Evolutionary conservation across 2,113 vertebrate species (phyloP).

Genomic region (Hippocampus mohnikei): DNA sequence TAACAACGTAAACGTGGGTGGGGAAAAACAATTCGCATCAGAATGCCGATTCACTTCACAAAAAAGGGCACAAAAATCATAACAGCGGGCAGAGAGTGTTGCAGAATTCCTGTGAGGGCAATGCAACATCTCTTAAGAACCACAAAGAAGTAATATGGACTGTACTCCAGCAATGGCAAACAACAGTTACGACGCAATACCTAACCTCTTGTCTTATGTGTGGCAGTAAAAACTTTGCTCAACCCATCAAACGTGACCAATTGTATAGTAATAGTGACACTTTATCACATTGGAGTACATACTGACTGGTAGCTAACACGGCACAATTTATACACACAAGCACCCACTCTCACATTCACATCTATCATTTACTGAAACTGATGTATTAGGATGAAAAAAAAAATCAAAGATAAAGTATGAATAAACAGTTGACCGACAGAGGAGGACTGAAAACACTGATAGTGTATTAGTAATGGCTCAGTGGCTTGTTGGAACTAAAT

Average conservation of each 20-base stretch:
- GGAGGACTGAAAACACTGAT: background rate
- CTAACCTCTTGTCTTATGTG: background rate
- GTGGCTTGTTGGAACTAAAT: constrained; percentile 16
- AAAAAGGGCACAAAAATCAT: constrained; percentile 1
- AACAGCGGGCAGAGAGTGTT: background rate
- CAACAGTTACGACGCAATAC: background rate
- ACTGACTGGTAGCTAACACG: too few relatives aligned
- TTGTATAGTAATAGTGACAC: too few relatives aligned
- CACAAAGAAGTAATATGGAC: background rate
- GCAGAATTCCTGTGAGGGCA: background rate
- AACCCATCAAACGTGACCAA: too few relatives aligned
- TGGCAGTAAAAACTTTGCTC: background rate
- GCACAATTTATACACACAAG: too few relatives aligned
- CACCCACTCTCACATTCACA: too few relatives aligned
- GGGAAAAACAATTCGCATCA: background rate
- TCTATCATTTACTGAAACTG: too few relatives aligned
- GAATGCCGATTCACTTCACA: background rate
- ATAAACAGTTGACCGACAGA: background rate
- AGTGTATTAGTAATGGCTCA: background rate
- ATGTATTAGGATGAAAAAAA: too few relatives aligned
- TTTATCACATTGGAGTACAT: background rate
- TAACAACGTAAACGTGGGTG: constrained; percentile 5
- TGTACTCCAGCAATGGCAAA: background rate
- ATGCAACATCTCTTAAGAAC: background rate
- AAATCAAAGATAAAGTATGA: background rate